Percentiles rank a stretch among this genome's conserved stretches.
Conservation (phyloP, 2,888 invertebrate genomes). For the Meganola albula region DNA sequence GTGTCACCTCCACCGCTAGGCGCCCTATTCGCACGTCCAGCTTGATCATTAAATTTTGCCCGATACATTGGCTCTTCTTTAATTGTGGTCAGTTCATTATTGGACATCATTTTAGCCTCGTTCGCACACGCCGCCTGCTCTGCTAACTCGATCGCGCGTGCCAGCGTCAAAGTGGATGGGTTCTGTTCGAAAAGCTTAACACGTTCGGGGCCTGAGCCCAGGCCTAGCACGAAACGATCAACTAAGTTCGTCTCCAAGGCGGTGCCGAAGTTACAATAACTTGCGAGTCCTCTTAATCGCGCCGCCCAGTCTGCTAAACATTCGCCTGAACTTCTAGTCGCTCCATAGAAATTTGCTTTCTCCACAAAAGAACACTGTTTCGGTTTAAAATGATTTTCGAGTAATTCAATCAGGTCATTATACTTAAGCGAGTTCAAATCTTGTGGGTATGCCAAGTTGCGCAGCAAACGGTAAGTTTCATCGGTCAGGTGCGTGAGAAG, state of each 20-base stretch:
- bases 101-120: background rate
- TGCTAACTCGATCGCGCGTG: background rate
- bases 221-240: conserved; percentile 7
- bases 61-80: background rate
- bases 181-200: too few species aligned
- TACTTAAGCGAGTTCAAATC: background rate
- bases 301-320: conserved; percentile 1
- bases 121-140: background rate
- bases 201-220: background rate
- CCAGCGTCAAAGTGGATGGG: background rate
- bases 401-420: background rate
- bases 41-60: background rate
- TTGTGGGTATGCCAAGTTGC: background rate
- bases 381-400: background rate
- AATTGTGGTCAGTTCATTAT: background rate
- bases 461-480: conserved; percentile 1
- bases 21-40: background rate
- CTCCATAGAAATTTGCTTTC: conserved; percentile 1
- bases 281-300: conserved; percentile 2
- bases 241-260: conserved; percentile 14
- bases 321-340: background rate
- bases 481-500: background rate
- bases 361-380: conserved; percentile 1
- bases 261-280: conserved; percentile 17
- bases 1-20: background rate